Evolutionary conservation across 2,888 invertebrate species (phyloP), one percentile per base, ranked within the genome.

Genomic region (Papilio elwesi): DNA sequence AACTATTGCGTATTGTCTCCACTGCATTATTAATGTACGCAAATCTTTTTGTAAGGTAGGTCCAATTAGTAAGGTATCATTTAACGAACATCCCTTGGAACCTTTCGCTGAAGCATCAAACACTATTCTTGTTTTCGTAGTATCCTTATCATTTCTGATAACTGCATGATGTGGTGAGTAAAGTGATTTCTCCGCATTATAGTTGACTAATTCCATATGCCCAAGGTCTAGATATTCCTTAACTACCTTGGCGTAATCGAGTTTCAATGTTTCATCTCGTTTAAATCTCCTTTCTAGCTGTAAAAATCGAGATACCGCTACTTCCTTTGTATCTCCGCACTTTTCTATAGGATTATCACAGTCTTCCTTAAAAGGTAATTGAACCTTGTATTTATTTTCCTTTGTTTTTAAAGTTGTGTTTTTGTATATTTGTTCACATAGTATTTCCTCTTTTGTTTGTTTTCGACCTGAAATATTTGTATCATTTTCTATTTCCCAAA

Each of bases 1-100:
- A 52, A 52, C 51, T 13, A 52, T 52, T 52, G 51, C n/a, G n/a
- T 52, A 52, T n/a, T 52, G 51, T 52, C 51, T 52, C 51, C 51
- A 52, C n/a, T 52, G 51, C n/a, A 52, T 7, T 52, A 52, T 52
- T n/a, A 52, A 52, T 52, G 51, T 52, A 52, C 51, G 51, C n/a
- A 52, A n/a, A 52, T 52, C 51, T 4, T 7, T 5, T 52, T 52
- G 51, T n/a, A 52, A n/a, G 7, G n/a, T 52, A 52, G 51, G 51
- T n/a, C 51, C 51, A 52, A 52, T 52, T 7, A 52, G 51, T n/a
- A 52, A 52, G 7, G 51, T 52, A 5, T 52, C 51, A 52, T 52
- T 52, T n/a, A 52, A 52, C 51, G 51, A 51, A 13, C 51, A 51
- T 51, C 51, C 51, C 51, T 51, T 51, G 12, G 51, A 51, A 4